Base-by-base conservation (phyloP, 2,113 vertebrate genomes). In the Pseudopipra pipra region DNA sequence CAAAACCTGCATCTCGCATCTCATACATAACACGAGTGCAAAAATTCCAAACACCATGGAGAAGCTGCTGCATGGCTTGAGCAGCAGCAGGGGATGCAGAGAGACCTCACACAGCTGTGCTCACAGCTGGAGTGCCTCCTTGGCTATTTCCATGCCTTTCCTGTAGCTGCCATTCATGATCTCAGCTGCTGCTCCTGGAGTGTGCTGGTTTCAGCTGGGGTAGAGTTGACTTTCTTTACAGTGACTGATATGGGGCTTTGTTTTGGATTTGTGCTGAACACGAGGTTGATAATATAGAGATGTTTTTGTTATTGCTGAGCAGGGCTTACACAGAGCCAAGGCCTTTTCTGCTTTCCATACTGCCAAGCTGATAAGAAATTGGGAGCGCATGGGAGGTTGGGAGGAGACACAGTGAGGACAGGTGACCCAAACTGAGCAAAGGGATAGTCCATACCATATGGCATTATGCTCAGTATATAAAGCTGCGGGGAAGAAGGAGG, bases 21-120 rank as follows among this genome's bases (percentile, higher is more conserved):
- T 52, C 2, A 0, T 13, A 19, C 2, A 31, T 54, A 67, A 71
- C 2, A 0, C 5, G 35, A 62, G 12, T n/a, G 28, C 37, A 73
- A 54, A 72, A 82, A 49, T 73, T 51, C 62, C 43, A 56, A 63
- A 49, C 1, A 2, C 25, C 28, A 8, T 2, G 11, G 15, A 56
- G 31, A 71, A 82, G 24, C 11, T 9, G 6, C 39, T 37, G 25
- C 2, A 1, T 23, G n/a, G 54, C 58, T 54, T 70, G 47, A 17
- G 28, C 49, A 81, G 62, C 12, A 39, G 14, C 18, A 58, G 28
- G 6, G 39, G 18, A 20, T 49, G 12, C 33, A 47, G 37, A 33
- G n/a, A 87, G 43, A 65, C 33, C 41, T 85, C 3, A 3, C 43
- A 73, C 75, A 88, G 54, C 63, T 88, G 78, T 70, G n/a, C 5